Evolutionary conservation across 2,113 vertebrate genomes (phyloP).

Genomic region (Malurus elegans): DNA sequence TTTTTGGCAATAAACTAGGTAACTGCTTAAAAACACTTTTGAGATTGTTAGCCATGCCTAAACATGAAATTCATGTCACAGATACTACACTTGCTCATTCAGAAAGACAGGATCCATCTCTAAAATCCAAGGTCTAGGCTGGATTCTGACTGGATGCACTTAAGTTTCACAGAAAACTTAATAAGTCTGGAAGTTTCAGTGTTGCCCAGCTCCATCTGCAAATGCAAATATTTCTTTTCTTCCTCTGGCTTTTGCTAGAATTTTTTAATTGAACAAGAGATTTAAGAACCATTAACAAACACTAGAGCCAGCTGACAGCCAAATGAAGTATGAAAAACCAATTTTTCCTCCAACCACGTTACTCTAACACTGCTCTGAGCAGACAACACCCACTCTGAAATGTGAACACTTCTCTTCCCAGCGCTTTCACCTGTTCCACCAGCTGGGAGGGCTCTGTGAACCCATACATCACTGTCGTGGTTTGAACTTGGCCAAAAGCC

Average conservation of each 20-base stretch:
- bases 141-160: neutral
- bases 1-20: neutral
- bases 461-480: neutral
- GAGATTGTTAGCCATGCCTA: neutral
- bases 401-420: neutral
- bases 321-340: neutral
- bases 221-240: neutral
- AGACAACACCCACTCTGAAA: neutral
- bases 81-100: neutral
- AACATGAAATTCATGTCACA: neutral
- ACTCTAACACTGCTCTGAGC: neutral
- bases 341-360: neutral
- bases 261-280: neutral
- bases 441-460: constrained; percentile 42
- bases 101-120: neutral
- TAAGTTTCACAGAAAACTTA: neutral
- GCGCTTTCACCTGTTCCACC: constrained; percentile 52
- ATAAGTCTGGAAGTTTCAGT: neutral
- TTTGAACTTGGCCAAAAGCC: too few species aligned
- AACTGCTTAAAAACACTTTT: neutral
- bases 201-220: neutral
- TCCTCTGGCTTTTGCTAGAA: neutral
- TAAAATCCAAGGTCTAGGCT: neutral
- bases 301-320: neutral
- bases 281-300: neutral